These are phyloP conservation scores for Drosophila subsilvestris DNA, from an alignment of 2,888 invertebrate genomes.

Conservation along the genomic window DNA sequence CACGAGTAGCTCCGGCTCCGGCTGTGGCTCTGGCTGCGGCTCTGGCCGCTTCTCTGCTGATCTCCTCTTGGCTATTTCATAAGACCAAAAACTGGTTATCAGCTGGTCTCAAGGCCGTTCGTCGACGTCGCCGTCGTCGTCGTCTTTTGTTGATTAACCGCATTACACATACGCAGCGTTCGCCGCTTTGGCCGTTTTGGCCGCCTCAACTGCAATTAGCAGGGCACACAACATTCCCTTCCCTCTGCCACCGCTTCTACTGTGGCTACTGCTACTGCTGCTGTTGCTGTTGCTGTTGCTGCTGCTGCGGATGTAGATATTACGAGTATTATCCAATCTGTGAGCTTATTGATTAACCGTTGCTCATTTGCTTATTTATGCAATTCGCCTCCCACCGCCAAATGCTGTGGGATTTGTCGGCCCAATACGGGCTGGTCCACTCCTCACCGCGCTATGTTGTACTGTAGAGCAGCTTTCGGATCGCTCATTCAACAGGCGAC, in stretches of 20 bases:
- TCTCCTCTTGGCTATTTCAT: conserved; percentile 54
- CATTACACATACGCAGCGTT: conserved; percentile 75
- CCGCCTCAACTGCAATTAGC: conserved; percentile 73
- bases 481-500: not conserved
- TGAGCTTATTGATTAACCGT: conserved; percentile 76
- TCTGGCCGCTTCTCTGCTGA: conserved; percentile 11
- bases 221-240: conserved; percentile 61
- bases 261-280: conserved; percentile 9
- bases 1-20: conserved; percentile 13
- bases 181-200: conserved; percentile 45
- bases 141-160: conserved; percentile 68
- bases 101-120: conserved; percentile 75
- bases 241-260: conserved; percentile 9
- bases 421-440: not conserved
- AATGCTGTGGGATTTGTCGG: not conserved
- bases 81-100: conserved; percentile 70
- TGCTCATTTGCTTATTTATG: conserved; percentile 78
- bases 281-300: conserved; percentile 8
- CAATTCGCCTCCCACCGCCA: conserved; percentile 62
- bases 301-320: conserved; percentile 47
- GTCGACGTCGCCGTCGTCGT: conserved; percentile 36
- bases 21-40: too few relatives aligned
- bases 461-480: not conserved
- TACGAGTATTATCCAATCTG: conserved; percentile 65
- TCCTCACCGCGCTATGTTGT: conserved; percentile 6